Conservation (phyloP, 2,113 vertebrate species). For the Tylochromis polylepis region DNA sequence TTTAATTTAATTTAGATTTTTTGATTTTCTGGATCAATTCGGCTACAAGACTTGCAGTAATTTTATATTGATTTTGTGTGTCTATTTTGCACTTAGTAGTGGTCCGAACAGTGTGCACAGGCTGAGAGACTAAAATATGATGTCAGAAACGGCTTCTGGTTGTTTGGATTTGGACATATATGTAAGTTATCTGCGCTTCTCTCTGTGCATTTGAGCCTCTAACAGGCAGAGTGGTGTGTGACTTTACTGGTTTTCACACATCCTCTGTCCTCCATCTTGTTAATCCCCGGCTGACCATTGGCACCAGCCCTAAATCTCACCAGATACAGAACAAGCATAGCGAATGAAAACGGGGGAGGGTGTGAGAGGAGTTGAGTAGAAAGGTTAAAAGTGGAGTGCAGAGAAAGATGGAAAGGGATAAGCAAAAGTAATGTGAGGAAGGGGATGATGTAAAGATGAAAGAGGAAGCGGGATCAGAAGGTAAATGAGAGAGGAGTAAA, state of each 20-base stretch:
- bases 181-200: background rate
- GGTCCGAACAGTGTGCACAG: background rate
- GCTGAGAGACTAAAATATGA: background rate
- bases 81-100: background rate
- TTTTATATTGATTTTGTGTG: background rate
- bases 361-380: background rate
- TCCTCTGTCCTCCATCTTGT: slow-evolving; percentile 33
- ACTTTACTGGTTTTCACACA: slow-evolving; percentile 59
- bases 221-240: slow-evolving; percentile 13
- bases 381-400: slow-evolving; percentile 6
- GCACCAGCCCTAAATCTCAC: slow-evolving; percentile 31
- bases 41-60: background rate
- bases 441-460: background rate
- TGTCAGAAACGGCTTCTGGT: background rate
- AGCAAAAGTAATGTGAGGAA: background rate
- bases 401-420: background rate
- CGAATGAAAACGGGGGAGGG: background rate
- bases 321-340: slow-evolving; percentile 20
- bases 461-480: background rate
- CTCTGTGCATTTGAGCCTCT: background rate
- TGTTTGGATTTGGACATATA: background rate
- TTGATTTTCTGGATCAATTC: background rate
- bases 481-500: background rate
- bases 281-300: slow-evolving; percentile 53
- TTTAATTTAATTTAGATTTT: background rate